A percentile compares a stretch with the other conserved stretches of the same genome.
Conservation (phyloP, 2,888 invertebrate genomes). For the Andrena trimmerana region DNA sequence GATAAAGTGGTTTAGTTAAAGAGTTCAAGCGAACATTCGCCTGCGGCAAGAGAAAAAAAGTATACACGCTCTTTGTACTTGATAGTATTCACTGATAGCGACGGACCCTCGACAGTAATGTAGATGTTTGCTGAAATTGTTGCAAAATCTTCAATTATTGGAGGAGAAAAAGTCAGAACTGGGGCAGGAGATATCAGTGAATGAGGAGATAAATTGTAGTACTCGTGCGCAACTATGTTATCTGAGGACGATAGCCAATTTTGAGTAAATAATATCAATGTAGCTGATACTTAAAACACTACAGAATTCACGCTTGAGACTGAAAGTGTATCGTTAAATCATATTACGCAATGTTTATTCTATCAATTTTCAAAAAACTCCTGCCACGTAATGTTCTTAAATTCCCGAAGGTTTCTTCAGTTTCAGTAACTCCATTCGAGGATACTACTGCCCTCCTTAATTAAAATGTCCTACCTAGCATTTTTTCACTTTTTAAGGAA, state of each 20-base stretch:
- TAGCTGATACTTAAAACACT: not conserved
- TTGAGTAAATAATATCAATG: not conserved
- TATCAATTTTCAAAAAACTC: not conserved
- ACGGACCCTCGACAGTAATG: not conserved
- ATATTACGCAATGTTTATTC: not conserved
- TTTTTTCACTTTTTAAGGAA: no score
- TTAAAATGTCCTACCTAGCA: no score
- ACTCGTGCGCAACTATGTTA: conserved; percentile 17
- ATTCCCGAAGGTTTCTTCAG: no score
- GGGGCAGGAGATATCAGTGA: conserved; percentile 29
- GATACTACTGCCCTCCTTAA: no score
- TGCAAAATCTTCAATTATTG: conserved; percentile 37
- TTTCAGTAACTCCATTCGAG: no score
- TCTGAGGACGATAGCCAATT: not conserved
- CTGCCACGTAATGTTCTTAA: no score
- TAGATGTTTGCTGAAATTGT: conserved; percentile 14
- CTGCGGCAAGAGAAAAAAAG: not conserved
- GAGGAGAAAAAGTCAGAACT: not conserved
- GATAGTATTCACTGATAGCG: not conserved
- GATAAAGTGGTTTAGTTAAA: not conserved
- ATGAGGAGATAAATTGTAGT: conserved; percentile 18
- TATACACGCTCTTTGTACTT: conserved; percentile 1
- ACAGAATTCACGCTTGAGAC: not conserved
- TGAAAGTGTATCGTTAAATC: not conserved
- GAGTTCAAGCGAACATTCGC: not conserved